phyloP scores from a whole-genome alignment of 2,113 vertebrate genomes.

The Pogonocichla stellata region DNA sequence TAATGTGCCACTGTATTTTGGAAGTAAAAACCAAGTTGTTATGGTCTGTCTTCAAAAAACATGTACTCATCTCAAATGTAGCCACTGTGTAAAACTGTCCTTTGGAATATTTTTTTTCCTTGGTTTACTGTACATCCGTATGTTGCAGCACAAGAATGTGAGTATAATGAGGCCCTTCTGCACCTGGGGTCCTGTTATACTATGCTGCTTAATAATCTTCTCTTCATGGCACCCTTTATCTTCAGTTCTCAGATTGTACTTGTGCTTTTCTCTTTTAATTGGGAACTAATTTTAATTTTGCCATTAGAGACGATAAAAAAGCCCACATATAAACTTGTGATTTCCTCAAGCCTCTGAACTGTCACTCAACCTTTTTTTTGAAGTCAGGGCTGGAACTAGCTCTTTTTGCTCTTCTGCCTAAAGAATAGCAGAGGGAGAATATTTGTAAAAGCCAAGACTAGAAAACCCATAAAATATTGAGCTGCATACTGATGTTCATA shows the following conservation, averaged over 20 bases:
- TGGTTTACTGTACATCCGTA: conserved; percentile 47
- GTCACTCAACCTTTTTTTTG: conserved; percentile 58
- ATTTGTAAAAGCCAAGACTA: conserved; percentile 65
- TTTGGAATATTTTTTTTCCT: conserved; percentile 38
- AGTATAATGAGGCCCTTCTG: conserved; percentile 69
- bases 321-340: conserved; percentile 49
- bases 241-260: conserved; percentile 63
- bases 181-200: conserved; percentile 68
- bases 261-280: conserved; percentile 75
- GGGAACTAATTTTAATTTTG: conserved; percentile 78
- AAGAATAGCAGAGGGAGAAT: conserved; percentile 61
- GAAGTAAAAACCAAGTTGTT: conserved; percentile 82
- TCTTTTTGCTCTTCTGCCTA: conserved; percentile 70
- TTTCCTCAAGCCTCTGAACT: conserved; percentile 67
- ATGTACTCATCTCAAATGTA: conserved; percentile 72
- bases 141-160: conserved; percentile 62
- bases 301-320: conserved; percentile 72
- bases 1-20: conserved; percentile 83
- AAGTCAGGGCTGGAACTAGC: conserved; percentile 39
- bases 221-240: conserved; percentile 68
- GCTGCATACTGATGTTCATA: conserved; percentile 48
- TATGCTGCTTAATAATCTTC: conserved; percentile 70
- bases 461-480: conserved; percentile 70
- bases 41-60: conserved; percentile 74
- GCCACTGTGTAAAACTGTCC: conserved; percentile 58